Percentiles rank a stretch among this genome's conserved stretches.
Conservation (phyloP, 2,797 vertebrate genomes). For the Paedocypris micromegethes region DNA sequence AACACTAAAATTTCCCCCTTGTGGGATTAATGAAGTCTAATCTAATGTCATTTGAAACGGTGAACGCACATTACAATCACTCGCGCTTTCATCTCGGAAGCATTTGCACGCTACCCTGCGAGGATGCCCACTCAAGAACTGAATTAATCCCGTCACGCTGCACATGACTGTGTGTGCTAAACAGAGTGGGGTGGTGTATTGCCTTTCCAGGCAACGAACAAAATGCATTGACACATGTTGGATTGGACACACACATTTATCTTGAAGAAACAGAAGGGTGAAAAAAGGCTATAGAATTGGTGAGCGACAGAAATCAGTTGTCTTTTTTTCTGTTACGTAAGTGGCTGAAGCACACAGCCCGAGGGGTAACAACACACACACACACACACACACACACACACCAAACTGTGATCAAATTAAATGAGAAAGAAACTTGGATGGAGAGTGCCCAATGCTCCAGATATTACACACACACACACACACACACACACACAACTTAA, state of each 20-base stretch:
- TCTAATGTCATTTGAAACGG: slow-evolving; percentile 17
- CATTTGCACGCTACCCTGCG: slow-evolving; percentile 5
- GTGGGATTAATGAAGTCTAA: neutral
- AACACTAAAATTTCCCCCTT: neutral
- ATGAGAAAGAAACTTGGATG: slow-evolving; percentile 14
- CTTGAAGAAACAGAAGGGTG: slow-evolving; percentile 14
- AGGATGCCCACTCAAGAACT: slow-evolving; percentile 25
- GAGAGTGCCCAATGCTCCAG: slow-evolving; percentile 13
- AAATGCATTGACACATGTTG: slow-evolving; percentile 13
- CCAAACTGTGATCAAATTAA: slow-evolving; percentile 6
- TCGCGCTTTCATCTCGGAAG: slow-evolving; percentile 7
- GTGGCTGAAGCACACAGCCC: slow-evolving; percentile 25
- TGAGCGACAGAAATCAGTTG: slow-evolving; percentile 15
- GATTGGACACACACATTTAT: slow-evolving; percentile 2
- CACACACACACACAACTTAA: slow-evolving; percentile 34
- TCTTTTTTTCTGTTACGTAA: slow-evolving; percentile 46
- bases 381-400: slow-evolving; percentile 14
- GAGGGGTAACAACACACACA: slow-evolving; percentile 14
- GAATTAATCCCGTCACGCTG: slow-evolving; percentile 22
- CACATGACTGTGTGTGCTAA: slow-evolving; percentile 17
- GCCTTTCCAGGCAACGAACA: slow-evolving; percentile 32
- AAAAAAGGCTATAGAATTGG: slow-evolving; percentile 20
- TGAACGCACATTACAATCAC: slow-evolving; percentile 21
- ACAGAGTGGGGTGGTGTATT: slow-evolving; percentile 16
- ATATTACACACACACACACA: slow-evolving; percentile 12